Percentiles rank a stretch among this genome's conserved stretches.
These are phyloP conservation scores for Euura lappo DNA, from an alignment of 1,140 invertebrate genomes.

Conservation along the genomic window DNA sequence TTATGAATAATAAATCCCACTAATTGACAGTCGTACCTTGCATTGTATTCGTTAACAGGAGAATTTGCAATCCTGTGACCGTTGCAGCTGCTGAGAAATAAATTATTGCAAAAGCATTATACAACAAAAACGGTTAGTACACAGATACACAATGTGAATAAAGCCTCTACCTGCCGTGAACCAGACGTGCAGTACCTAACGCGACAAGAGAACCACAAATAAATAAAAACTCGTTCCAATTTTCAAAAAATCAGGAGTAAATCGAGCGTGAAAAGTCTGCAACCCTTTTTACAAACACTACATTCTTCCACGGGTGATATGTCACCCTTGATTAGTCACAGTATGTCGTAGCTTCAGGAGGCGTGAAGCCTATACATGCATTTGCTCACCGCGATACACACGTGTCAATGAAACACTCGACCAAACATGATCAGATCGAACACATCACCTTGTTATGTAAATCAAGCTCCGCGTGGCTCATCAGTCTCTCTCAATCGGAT, in stretches of 20 bases:
- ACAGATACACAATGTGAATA: no score
- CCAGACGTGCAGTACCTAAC: no score
- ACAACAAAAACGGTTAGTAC: no score
- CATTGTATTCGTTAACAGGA: no score
- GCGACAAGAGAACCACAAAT: background rate
- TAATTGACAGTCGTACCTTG: no score
- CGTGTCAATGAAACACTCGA: slow-evolving; percentile 18
- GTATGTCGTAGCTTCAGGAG: slow-evolving; percentile 14
- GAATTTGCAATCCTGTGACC: no score
- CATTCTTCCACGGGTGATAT: slow-evolving; percentile 8
- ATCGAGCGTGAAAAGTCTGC: background rate
- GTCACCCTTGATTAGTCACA: slow-evolving; percentile 17
- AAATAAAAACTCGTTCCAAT: background rate
- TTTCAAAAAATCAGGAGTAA: background rate
- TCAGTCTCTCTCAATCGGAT: background rate
- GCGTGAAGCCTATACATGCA: slow-evolving; percentile 12
- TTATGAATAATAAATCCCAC: no score
- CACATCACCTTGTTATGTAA: background rate
- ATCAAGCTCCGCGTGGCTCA: background rate
- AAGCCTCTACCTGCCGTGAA: no score
- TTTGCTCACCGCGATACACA: slow-evolving; percentile 5
- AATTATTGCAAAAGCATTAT: no score
- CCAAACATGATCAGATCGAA: background rate
- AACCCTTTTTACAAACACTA: background rate
- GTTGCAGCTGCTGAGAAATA: no score